Base-by-base conservation (phyloP, 2,888 invertebrate genomes). In the Amiota mariae region DNA sequence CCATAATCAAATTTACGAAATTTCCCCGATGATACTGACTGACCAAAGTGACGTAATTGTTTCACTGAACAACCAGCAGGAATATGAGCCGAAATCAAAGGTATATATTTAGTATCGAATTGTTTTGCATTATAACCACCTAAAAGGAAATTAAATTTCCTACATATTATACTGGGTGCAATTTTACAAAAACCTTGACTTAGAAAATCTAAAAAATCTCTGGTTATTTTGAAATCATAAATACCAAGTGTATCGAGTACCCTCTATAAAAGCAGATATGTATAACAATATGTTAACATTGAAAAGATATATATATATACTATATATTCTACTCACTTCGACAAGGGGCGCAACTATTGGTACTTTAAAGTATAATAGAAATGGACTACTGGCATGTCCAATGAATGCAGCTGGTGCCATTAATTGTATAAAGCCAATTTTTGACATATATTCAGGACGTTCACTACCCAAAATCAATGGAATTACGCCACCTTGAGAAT, bases 401-500 rank as follows among this genome's bases (percentile, higher is more conserved):
- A 90, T 87, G 76, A 89, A 92, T 0, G 91, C 91, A 0, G 92
- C 90, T 0, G 93, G 93, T 0, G 92, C 92, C 13, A 93, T 80
- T 0, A 91, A 90, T 75, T 91, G 90, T 87, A 91, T 90, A 0
- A 90, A 87, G 48, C 86, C 87, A 11, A 93, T 88, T 82, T 92
- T 92, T 0, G 86, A 75, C 82, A 92, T 92, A 79, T 92, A 92
- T 10, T 89, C 89, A 0, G 92, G 91, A 24, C 85, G 84, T 59
- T 88, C 84, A 4, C 91, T 87, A 59, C 90, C 88, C 85, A 91
- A 82, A 1, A 89, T 90, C 74, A 89, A 90, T 47, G 85, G 80
- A 0, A 86, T 76, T 0, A 91, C 91, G 0, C 91, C 90, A 36
- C 93, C 94, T 81, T 91, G 92, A 0, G 93, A 94, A 81, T 94